phyloP scores from a whole-genome alignment of 1,140 invertebrate species.

The Zaprionus davidi region DNA sequence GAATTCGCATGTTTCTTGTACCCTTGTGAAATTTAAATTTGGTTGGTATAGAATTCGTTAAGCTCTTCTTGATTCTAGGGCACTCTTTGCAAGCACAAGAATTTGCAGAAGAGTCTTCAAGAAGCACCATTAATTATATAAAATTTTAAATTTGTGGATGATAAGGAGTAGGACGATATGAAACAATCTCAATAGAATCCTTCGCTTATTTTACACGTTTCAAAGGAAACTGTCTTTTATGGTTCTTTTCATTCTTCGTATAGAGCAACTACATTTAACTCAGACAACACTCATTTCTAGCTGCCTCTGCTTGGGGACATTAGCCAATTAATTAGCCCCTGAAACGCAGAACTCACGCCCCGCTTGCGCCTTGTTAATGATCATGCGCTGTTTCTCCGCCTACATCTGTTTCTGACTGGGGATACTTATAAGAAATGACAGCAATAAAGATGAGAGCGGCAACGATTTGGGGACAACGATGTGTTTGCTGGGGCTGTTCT shows the following conservation, averaged over 20 bases:
- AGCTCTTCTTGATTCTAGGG: too few species aligned
- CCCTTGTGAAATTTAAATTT: too few species aligned
- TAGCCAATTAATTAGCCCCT: conserved; percentile 59
- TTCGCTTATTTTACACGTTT: neutral
- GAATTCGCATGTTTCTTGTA: conserved; percentile 3
- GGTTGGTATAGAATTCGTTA: too few species aligned
- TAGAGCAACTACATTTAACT: neutral
- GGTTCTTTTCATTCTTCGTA: neutral
- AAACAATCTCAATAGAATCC: too few species aligned
- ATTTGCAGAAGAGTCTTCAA: too few species aligned
- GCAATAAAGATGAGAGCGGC: conserved; percentile 59
- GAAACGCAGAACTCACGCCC: conserved; percentile 38
- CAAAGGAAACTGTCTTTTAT: neutral
- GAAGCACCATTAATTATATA: too few species aligned
- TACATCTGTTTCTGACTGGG: conserved; percentile 20
- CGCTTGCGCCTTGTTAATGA: conserved; percentile 22
- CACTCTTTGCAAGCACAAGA: too few species aligned
- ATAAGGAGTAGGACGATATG: too few species aligned
- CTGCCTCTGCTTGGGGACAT: conserved; percentile 32
- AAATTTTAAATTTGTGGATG: too few species aligned
- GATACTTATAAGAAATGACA: conserved; percentile 65
- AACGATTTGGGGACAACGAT: conserved; percentile 11
- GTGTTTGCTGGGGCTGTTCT: neutral
- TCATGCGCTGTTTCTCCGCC: conserved; percentile 3
- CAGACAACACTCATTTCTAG: conserved; percentile 2